Evolutionary conservation across 2,888 invertebrate species (phyloP), one percentile per base, ranked within the genome.

Genomic region (Thumatha senex): DNA sequence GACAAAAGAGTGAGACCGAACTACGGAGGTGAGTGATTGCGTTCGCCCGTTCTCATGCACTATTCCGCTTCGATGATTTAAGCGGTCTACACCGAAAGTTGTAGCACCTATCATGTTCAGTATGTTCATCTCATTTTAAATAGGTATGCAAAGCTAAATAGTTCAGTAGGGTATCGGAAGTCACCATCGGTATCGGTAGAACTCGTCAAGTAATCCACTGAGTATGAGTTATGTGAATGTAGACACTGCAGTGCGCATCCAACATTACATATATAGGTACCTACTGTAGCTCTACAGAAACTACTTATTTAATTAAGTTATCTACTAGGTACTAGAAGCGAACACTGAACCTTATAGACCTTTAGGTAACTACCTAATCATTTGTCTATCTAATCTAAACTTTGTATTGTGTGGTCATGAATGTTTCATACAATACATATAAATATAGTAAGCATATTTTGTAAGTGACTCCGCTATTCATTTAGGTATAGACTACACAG

Each of bases 1-100:
- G 98, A 98, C 94, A 98, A 98, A 95, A 96, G 98, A 95, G 96
- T 98, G 94, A 96, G 98, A 93, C 98, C 98, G 86, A 97, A 98
- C 93, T 98, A 98, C 92, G 97, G 97, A 95, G 97, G 97, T 97
- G 61, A 76, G 82, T 75, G 54, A 24, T 29, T 29, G 8, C 42
- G 24, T 47, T 34, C 48, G 4, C 12, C 14, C 48, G 48, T 38
- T 48, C 29, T 41, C 48, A 42, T 5, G 18, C 38, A 18, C 13
- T 31, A 18, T 42, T 33, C 15, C 48, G 18, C 38, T 24, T 29
- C 30, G 18, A 24, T 24, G 18, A 24, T 24, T 24, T 24, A 5
- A 2, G 18, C 18, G 18, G 38, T 15, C 31, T 24, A 12, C 43
- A 10, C 33, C 11, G 33, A 33, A 38, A n/a, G 29, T 38, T 39